A percentile compares a stretch with the other conserved stretches of the same genome.
Conservation (phyloP, 1,140 invertebrate species). For the Papilio dardanus region DNA sequence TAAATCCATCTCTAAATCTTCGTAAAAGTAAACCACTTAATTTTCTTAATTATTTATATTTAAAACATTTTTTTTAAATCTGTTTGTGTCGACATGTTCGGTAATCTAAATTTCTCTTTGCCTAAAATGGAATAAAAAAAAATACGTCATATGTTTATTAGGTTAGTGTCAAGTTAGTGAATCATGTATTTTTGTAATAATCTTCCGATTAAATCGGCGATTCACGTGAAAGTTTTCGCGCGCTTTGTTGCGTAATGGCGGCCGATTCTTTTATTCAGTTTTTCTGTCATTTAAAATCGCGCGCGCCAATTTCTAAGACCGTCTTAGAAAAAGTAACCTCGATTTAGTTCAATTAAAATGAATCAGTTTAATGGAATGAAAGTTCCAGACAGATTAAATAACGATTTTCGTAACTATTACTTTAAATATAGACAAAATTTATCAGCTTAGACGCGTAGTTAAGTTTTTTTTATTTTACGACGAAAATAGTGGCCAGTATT, state of each 20-base stretch:
- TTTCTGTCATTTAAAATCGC: slow-evolving; percentile 20
- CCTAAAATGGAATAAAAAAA: neutral
- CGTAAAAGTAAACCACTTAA: neutral
- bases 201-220: slow-evolving; percentile 5
- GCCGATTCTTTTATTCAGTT: slow-evolving; percentile 8
- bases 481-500: neutral
- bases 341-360: slow-evolving; percentile 21
- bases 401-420: neutral
- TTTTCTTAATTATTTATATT: neutral
- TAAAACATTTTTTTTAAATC: no score
- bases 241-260: slow-evolving; percentile 35
- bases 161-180: slow-evolving; percentile 7
- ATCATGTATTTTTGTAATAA: slow-evolving; percentile 3
- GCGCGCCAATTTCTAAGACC: slow-evolving; percentile 26
- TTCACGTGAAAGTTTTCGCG: slow-evolving; percentile 32
- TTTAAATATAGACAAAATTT: neutral
- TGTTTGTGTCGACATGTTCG: neutral
- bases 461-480: neutral
- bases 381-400: slow-evolving; percentile 5
- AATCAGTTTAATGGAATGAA: slow-evolving; percentile 20
- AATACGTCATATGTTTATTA: neutral
- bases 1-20: neutral
- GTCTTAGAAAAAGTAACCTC: slow-evolving; percentile 11
- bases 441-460: no score
- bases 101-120: neutral